Evolutionary conservation across 2,888 invertebrate genomes (phyloP).

Genomic region (Trimorus sp.): DNA sequence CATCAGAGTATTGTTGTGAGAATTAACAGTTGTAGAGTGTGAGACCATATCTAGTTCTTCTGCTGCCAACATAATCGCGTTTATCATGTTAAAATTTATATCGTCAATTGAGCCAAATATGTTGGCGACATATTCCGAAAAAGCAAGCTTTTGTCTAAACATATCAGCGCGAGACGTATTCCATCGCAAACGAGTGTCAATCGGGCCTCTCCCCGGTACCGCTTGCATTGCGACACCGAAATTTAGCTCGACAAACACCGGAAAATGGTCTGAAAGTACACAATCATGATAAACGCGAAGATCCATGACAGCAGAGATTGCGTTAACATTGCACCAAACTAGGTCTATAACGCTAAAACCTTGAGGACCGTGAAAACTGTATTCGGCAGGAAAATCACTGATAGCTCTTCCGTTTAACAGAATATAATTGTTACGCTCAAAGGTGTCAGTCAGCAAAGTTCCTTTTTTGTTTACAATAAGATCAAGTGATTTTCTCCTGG

Average conservation of each 20-base stretch:
- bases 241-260: not conserved
- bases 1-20: too few relatives aligned
- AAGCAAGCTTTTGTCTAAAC: not conserved
- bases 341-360: conserved; percentile 14
- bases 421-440: conserved; percentile 12
- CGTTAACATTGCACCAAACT: conserved; percentile 8
- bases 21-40: too few relatives aligned
- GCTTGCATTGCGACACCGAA: too few relatives aligned
- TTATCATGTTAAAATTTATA: not conserved
- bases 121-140: not conserved
- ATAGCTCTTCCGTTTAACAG: conserved; percentile 14
- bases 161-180: not conserved
- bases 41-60: too few relatives aligned
- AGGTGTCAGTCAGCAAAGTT: not conserved
- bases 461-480: not conserved
- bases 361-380: conserved; percentile 7
- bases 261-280: conserved; percentile 12
- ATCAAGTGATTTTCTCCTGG: conserved; percentile 3
- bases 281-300: not conserved
- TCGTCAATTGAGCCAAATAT: not conserved
- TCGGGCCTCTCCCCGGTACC: not conserved
- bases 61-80: too few relatives aligned
- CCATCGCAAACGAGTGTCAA: not conserved
- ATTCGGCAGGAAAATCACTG: conserved; percentile 4
- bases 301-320: not conserved